Base-by-base conservation (phyloP, 2,888 invertebrate genomes). In the Sipunculus nudus region DNA sequence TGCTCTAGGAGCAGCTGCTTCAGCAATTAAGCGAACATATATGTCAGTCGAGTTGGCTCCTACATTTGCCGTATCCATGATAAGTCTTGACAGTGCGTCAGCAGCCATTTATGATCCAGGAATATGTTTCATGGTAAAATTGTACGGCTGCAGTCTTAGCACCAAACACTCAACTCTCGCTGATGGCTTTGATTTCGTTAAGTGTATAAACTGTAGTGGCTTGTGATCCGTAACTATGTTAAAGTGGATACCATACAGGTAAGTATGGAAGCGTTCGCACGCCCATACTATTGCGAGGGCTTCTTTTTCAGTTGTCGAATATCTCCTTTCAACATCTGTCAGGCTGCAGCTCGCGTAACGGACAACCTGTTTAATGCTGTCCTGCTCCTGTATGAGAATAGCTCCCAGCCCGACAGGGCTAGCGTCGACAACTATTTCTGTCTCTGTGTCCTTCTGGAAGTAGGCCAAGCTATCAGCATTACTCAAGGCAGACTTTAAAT, bases 131-230 rank as follows among this genome's bases (percentile, higher is more conserved):
- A 71, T 57, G 16, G 35, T 26, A 32, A 61, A 63, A 25, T 32
- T 53, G 41, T 67, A 70, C 28, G 53, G 64, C 52, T 61, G 63
- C n/a, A 72, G 48, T 38, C 60, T n/a, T n/a, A 74, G 54, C 3
- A 68, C 53, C 72, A 71, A 71, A 31, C 74, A 31, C 55, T 74
- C 64, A 0, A 75, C 65, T 28, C 73, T 56, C 8, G 74, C 68
- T 46, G 53, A 58, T 10, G 63, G 68, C 28, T 65, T 74, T 10
- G 71, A 63, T n/a, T 19, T 65, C 10, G 32, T 41, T 5, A 32
- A 40, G 26, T 64, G 59, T 8, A 75, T 58, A 4, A 49, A 31
- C 16, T 62, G 53, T 26, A 55, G 48, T 4, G 46, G 47, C 28
- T 48, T 55, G 26, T 55, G 53, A 39, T 72, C 66, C 2, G 71